Base-by-base conservation (phyloP, 1,140 invertebrate genomes). In the Macrocentrus cingulum region DNA sequence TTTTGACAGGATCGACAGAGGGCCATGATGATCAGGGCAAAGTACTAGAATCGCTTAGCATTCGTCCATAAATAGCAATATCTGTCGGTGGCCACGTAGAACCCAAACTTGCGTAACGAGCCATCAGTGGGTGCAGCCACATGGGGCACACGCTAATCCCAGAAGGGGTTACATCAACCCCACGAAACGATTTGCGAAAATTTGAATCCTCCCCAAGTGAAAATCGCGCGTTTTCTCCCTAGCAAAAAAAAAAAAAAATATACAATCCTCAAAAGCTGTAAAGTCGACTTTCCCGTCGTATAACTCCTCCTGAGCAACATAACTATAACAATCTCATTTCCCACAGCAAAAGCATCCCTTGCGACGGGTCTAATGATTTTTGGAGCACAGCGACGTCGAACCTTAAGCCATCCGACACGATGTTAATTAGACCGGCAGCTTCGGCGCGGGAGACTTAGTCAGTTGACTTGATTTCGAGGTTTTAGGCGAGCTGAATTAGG, bases 21-120 rank as follows among this genome's bases (percentile, higher is more conserved):
- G 54, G 53, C 61, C 44, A 48, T 23, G 4, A 29, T 29, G 4
- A 29, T 29, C 4, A 9, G 25, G 13, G 18, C 15, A 36, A 32
- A 37, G 48, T 32, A 42, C 25, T 32, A 50, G 41, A 63, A 63
- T 63, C 61, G 65, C 62, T 66, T 59, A 66, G 63, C 44, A 60
- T 56, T 61, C n/a, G 62, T 66, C 69, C 73, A 74, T 77, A 79
- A 79, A 79, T 79, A 77, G 74, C 65, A 70, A 75, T 79, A 77
- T 75, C 73, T 76, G 74, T 77, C 74, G 71, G 72, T 71, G 68
- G 75, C 75, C 72, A 70, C 67, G 66, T 67, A 65, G 67, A 68
- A 67, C 66, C 61, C 63, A 66, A 59, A 39, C 63, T 71, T 65
- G 52, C 61, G 72, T 79, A 79, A 79, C 72, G 75, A 79, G 75